Conservation (phyloP, 2,113 vertebrate genomes). For the Hepsetus odoe region DNA sequence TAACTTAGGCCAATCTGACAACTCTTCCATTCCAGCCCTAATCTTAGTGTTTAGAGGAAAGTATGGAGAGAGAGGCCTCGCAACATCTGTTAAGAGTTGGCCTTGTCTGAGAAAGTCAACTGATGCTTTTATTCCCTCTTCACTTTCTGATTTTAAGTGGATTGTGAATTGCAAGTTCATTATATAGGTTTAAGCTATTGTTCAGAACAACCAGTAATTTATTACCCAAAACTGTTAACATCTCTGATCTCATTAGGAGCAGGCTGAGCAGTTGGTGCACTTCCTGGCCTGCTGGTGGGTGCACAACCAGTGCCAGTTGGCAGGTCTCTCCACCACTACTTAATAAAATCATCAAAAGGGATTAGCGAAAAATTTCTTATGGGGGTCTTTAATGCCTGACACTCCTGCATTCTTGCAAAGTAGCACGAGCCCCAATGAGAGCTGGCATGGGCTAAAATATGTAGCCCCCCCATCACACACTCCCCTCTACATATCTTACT, state of each 20-base stretch:
- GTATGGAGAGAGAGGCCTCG: constrained; percentile 65
- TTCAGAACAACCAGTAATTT: constrained; percentile 76
- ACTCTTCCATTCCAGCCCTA: neutral
- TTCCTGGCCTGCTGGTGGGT: constrained; percentile 70
- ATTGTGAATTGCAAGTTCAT: constrained; percentile 77
- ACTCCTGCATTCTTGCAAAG: constrained; percentile 59
- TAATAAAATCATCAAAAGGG: constrained; percentile 85
- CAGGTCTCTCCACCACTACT: constrained; percentile 71
- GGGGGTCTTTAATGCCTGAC: constrained; percentile 67
- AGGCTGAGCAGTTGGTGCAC: constrained; percentile 66
- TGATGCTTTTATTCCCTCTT: constrained; percentile 42
- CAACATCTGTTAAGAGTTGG: constrained; percentile 73
- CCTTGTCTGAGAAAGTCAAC: constrained; percentile 40
- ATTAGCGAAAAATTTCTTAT: constrained; percentile 77
- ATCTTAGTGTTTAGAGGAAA: constrained; percentile 9
- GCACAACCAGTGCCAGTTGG: constrained; percentile 72
- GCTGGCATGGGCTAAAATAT: constrained; percentile 60
- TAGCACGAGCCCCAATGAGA: constrained; percentile 31
- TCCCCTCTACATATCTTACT: neutral
- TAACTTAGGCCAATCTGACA: constrained; percentile 8
- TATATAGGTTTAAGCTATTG: constrained; percentile 76
- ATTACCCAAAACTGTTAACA: constrained; percentile 77
- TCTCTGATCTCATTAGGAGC: constrained; percentile 68
- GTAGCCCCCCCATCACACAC: neutral
- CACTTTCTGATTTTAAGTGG: constrained; percentile 68